Evolutionary conservation across 2,888 invertebrate species (phyloP).

Genomic region (Trichogramma dendrolimi): DNA sequence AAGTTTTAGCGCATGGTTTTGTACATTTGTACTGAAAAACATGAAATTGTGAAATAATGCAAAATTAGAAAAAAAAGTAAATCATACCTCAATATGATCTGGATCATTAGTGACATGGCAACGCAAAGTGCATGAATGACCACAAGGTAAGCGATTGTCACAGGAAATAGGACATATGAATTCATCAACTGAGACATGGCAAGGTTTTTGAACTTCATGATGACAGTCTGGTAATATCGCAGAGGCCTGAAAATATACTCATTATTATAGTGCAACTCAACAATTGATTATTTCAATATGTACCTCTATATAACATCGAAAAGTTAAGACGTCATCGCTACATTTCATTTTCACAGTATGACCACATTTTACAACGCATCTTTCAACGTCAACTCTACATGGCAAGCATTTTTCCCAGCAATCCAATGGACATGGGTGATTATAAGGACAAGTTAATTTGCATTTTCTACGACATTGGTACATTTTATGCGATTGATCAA

Average conservation of each 20-base stretch:
- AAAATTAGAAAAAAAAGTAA: not conserved
- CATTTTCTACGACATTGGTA: slow-evolving; percentile 1
- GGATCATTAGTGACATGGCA: slow-evolving; percentile 15
- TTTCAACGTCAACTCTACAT: not conserved
- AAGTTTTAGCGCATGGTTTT: not conserved
- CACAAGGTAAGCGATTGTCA: slow-evolving; percentile 1
- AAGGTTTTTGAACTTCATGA: not conserved
- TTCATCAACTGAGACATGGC: not conserved
- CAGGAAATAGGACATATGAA: not conserved
- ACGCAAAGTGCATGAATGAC: slow-evolving; percentile 3
- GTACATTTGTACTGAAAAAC: slow-evolving; percentile 1
- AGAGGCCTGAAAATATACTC: not conserved
- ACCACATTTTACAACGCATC: not conserved
- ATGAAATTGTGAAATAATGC: not conserved
- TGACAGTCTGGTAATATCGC: slow-evolving; percentile 5
- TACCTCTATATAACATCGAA: slow-evolving; percentile 4
- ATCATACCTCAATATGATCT: slow-evolving; percentile 4
- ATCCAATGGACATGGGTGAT: slow-evolving; percentile 4
- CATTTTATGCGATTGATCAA: slow-evolving; percentile 1
- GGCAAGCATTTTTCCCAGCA: slow-evolving; percentile 4
- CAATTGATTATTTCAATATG: too few species aligned
- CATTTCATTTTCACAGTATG: slow-evolving; percentile 8
- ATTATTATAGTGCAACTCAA: too few species aligned
- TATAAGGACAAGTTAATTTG: not conserved
- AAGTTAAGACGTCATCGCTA: not conserved